Conservation (phyloP, 2,797 vertebrate genomes). For the Myotis vivesi region DNA sequence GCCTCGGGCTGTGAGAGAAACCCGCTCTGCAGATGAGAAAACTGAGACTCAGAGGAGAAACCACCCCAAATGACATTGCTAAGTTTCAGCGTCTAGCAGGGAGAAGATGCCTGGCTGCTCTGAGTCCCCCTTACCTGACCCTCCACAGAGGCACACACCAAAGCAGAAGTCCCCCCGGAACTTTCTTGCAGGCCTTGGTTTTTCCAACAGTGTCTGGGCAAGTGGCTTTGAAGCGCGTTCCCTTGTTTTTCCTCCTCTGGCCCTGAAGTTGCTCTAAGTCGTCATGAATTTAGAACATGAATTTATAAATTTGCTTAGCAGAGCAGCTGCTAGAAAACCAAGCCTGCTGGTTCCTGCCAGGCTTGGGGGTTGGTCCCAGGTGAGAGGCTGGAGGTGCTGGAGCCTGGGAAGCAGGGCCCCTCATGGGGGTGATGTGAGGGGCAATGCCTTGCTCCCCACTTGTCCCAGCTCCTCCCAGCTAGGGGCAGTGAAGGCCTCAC, state of each 20-base stretch:
- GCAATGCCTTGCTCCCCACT: too few relatives aligned
- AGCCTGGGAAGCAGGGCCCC: not conserved
- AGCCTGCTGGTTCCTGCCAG: not conserved
- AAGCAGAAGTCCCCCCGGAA: not conserved
- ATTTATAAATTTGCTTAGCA: conserved; percentile 32
- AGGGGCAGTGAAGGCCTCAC: not conserved
- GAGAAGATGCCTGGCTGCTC: too few relatives aligned
- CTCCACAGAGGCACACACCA: fast-evolving
- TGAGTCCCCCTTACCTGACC: fast-evolving
- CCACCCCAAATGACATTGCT: not conserved
- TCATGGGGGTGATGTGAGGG: fast-evolving
- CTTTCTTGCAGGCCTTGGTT: not conserved
- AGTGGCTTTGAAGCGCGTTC: conserved; percentile 23
- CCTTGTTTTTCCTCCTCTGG: fast-evolving
- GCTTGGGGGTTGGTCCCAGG: not conserved
- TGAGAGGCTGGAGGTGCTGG: not conserved
- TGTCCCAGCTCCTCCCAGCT: not conserved
- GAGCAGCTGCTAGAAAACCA: conserved; percentile 42
- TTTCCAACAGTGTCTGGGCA: not conserved
- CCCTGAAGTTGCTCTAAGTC: conserved; percentile 44
- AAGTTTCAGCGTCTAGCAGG: not conserved
- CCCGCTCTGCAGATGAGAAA: not conserved
- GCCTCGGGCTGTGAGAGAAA: not conserved
- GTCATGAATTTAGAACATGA: conserved; percentile 54
- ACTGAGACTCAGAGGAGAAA: not conserved